These are phyloP conservation scores for Netelia inedita DNA, from an alignment of 2,888 invertebrate species.

Conservation along the genomic window DNA sequence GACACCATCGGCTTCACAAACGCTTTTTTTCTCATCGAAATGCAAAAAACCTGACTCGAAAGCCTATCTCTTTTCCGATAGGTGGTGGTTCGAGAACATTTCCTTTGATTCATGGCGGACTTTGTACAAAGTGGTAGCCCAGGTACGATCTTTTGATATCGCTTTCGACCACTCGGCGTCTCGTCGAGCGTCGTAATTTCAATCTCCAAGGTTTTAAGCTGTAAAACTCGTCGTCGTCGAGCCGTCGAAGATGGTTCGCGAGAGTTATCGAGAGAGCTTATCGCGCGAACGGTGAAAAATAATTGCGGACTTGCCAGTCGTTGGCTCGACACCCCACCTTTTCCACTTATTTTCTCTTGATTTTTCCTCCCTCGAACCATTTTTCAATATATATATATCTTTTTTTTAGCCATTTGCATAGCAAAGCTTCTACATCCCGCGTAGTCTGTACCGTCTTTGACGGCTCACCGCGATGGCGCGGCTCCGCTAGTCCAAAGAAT, in stretches of 20 bases:
- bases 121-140: conserved; percentile 14
- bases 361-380: conserved; percentile 6
- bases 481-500: conserved; percentile 57
- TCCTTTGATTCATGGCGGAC: conserved; percentile 22
- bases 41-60: no score
- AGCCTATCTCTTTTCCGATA: background rate
- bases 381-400: conserved; percentile 21
- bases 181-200: conserved; percentile 42
- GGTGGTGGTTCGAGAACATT: background rate
- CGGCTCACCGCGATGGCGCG: conserved; percentile 45
- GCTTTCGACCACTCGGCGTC: background rate
- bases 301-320: conserved; percentile 20
- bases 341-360: background rate
- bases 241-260: background rate
- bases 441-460: conserved; percentile 63
- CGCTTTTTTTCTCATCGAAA: no score
- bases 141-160: conserved; percentile 42
- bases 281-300: background rate
- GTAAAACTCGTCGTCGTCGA: conserved; percentile 23
- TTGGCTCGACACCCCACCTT: conserved; percentile 54
- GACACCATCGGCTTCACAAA: no score
- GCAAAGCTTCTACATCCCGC: conserved; percentile 64
- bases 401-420: conserved; percentile 64
- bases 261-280: background rate
- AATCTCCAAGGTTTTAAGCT: conserved; percentile 32